Base-by-base conservation (phyloP, 2,797 vertebrate genomes). In the Denticeps clupeoides region DNA sequence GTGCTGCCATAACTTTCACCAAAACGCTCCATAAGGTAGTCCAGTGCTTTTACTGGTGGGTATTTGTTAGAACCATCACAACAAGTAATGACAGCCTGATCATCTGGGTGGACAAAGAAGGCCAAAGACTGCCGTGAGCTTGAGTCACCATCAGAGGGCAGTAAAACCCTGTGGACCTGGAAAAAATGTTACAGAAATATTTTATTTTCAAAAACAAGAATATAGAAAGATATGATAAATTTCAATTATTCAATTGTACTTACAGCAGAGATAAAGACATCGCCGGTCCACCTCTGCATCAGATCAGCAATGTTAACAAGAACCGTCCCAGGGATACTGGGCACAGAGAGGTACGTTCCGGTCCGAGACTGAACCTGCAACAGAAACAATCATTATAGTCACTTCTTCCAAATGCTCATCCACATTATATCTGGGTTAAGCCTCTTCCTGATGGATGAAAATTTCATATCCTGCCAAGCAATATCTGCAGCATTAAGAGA, bases 261-360 rank as follows among this genome's bases (percentile, higher is more conserved):
- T 58, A 87, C 83, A 49, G 56, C 68, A 15, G 83, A 84, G 9
- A 82, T 12, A 2, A 81, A 74, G 7, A 22, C 18, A 18, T 86
- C 77, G 7, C 58, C 65, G 32, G 83, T 86, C 84, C 84, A 87
- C 25, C 81, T 72, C 67, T 86, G 83, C 80, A 86, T 74, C 52
- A 86, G 11, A 57, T 87, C 81, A 2, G 74, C 84, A 3, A 82
- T 64, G 50, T 85, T 86, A 38, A 87, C 3, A 3, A 86, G 70
- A 42, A 80, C 69, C 0, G 74, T 66, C 23, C 69, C 82, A 7
- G 79, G 71, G 33, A 83, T 35, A 4, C 7, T 3, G 11, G 80
- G 77, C 7, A 46, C 75, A 3, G 27, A 16, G 40, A 82, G 44
- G 48, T 56, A 84, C 3, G 82, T 66, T 1, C 78, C 77, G 5